Evolutionary conservation across 2,888 invertebrate species (phyloP).

Genomic region (Odontocolon sp.): DNA sequence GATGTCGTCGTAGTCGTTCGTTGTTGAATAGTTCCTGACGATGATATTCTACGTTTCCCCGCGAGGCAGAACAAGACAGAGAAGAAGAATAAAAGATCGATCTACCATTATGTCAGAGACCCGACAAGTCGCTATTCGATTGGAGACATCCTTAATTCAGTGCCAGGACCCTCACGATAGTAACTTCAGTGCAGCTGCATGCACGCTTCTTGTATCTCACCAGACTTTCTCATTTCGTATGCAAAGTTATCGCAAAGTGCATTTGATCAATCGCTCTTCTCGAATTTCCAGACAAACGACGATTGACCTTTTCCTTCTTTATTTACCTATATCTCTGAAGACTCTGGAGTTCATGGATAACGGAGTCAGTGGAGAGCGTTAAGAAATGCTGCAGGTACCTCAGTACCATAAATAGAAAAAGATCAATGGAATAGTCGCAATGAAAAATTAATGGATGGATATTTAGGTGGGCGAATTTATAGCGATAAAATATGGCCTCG

Average conservation of each 20-base stretch:
- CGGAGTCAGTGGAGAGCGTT: conserved; percentile 1
- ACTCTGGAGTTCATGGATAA: not conserved
- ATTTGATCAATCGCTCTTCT: conserved; percentile 46
- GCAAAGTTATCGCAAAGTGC: conserved; percentile 34
- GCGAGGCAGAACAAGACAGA: not conserved
- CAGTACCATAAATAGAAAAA: not conserved
- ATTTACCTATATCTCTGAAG: conserved; percentile 1
- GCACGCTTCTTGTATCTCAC: conserved; percentile 20
- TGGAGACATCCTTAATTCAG: conserved; percentile 58
- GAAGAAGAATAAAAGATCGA: conserved; percentile 40
- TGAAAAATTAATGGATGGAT: not conserved
- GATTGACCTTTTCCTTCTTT: conserved; percentile 47
- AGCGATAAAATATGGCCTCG: conserved; percentile 22
- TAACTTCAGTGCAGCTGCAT: not conserved
- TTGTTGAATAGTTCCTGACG: conserved; percentile 39
- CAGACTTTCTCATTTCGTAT: conserved; percentile 46
- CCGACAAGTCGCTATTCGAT: conserved; percentile 52
- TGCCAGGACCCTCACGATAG: conserved; percentile 47
- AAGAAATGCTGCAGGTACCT: not conserved
- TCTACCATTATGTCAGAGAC: conserved; percentile 42
- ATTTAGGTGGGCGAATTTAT: not conserved
- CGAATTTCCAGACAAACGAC: conserved; percentile 49
- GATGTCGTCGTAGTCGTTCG: conserved; percentile 46
- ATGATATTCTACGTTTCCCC: conserved; percentile 35
- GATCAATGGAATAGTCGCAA: too few species aligned